Evolutionary conservation across 92 coral and sea anemone species (phyloP), one percentile per base, ranked within the genome.

Genomic region (Chrysogorgia sp.): DNA sequence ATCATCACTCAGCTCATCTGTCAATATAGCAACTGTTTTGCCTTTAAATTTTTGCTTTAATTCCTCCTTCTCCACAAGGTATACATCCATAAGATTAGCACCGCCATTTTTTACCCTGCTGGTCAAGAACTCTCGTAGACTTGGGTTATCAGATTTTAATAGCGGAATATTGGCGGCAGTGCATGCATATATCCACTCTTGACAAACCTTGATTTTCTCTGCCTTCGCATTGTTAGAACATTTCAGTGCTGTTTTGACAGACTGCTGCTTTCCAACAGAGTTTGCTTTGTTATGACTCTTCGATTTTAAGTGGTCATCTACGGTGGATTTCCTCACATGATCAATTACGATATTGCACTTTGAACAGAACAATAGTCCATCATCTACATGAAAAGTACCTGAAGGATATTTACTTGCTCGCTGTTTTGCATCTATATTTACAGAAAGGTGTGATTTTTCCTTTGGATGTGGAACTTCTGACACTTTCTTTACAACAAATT

Each of bases 111-210:
- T 10, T 34, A 86, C 90, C 28, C 75, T 29, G 0, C 82, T 7
- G 12, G 57, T 59, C 63, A 88, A 31, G 32, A 85, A 85, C 15
- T 72, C 57, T 20, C 87, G 25, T 75, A 88, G 7, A 4, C 19
- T 48, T 0, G 82, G 53, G 70, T 81, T 88, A 57, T 88, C 81
- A 0, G 89, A 76, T 77, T 88, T 88, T 56, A 76, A 41, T 26
- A 88, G 52, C 29, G 92, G 89, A 62, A 84, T 88, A 33, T 88
- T 88, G 6, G 84, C 80, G 7, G 89, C 89, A 1, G 81, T 33
- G 31, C 89, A 88, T 25, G 56, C 86, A 17, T 45, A 80, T 17
- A 84, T 80, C 92, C 89, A 88, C 59, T 81, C 86, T 12, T 84
- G 89, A 49, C 87, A 88, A 15, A 84, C 63, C 62, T 66, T 75